Percentiles rank a stretch among this genome's conserved stretches.
Conservation (phyloP, 2,888 invertebrate genomes). For the Melieria picta region DNA sequence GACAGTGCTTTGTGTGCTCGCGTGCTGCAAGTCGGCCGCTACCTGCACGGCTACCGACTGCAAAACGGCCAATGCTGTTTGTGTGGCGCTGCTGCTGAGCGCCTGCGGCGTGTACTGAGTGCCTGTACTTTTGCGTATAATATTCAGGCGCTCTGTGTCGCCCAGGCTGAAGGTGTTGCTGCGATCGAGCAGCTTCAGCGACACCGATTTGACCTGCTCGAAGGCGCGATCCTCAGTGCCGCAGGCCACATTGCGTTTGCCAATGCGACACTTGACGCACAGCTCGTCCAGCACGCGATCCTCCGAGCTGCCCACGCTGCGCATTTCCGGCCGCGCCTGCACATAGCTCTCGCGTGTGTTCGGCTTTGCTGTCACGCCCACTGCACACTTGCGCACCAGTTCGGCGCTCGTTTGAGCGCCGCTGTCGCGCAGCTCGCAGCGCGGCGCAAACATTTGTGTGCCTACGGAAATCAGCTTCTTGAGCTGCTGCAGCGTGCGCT, state of each 20-base stretch:
- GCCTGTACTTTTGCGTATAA: conserved; percentile 58
- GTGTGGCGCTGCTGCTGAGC: conserved; percentile 53
- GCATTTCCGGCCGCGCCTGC: conserved; percentile 64
- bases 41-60: conserved; percentile 56
- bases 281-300: conserved; percentile 67
- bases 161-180: conserved; percentile 73
- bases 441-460: conserved; percentile 59
- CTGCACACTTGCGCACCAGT: conserved; percentile 52
- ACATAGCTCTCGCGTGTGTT: conserved; percentile 55
- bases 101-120: conserved; percentile 54
- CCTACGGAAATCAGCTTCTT: conserved; percentile 59
- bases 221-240: conserved; percentile 64
- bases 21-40: conserved; percentile 48
- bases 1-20: conserved; percentile 51
- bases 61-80: conserved; percentile 50
- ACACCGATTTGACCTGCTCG: conserved; percentile 56
- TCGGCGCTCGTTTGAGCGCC: conserved; percentile 55
- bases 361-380: conserved; percentile 55
- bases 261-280: conserved; percentile 68
- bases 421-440: conserved; percentile 52
- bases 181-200: conserved; percentile 65
- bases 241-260: conserved; percentile 70
- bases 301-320: conserved; percentile 69
- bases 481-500: conserved; percentile 43
- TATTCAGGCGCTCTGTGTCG: conserved; percentile 67